Evolutionary conservation across 1,140 invertebrate species (phyloP).

Genomic region (Dendrolimus punctatus): DNA sequence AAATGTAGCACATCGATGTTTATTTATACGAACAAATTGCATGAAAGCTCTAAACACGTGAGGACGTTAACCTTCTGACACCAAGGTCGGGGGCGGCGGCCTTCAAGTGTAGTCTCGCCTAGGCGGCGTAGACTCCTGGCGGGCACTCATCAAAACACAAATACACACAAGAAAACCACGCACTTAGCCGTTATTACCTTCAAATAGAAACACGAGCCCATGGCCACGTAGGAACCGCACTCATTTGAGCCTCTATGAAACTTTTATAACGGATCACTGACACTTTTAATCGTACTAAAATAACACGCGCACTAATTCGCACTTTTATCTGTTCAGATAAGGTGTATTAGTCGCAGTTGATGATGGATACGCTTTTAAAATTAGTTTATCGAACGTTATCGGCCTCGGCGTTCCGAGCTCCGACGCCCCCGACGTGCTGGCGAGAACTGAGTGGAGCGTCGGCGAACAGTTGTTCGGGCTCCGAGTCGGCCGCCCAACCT

Average conservation of each 20-base stretch:
- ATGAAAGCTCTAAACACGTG: slow-evolving; percentile 49
- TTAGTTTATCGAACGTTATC: slow-evolving; percentile 19
- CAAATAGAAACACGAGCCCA: slow-evolving; percentile 50
- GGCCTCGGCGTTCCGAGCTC: slow-evolving; percentile 59
- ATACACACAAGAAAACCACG: slow-evolving; percentile 37
- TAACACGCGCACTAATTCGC: slow-evolving; percentile 43
- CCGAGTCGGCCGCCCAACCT: slow-evolving; percentile 28
- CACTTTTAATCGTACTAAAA: slow-evolving; percentile 24
- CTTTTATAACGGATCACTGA: slow-evolving; percentile 32
- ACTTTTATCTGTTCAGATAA: slow-evolving; percentile 58
- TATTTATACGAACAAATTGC: slow-evolving; percentile 23
- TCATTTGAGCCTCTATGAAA: slow-evolving; percentile 34
- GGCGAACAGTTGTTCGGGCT: slow-evolving; percentile 20
- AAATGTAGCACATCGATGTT: background rate
- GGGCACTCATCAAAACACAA: slow-evolving; percentile 30
- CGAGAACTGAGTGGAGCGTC: slow-evolving; percentile 40
- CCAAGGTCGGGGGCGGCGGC: slow-evolving; percentile 63
- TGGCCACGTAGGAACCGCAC: slow-evolving; percentile 45
- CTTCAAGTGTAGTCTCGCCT: slow-evolving; percentile 64
- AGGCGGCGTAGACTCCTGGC: slow-evolving; percentile 42
- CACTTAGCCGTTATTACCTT: slow-evolving; percentile 55
- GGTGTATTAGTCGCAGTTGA: slow-evolving; percentile 40
- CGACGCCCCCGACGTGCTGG: slow-evolving; percentile 42
- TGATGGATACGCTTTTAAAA: slow-evolving; percentile 22
- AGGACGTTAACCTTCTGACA: slow-evolving; percentile 60